Percentiles rank a stretch among this genome's conserved stretches.
phyloP scores from a whole-genome alignment of 2,888 invertebrate species.

The Sinelater perroti region DNA sequence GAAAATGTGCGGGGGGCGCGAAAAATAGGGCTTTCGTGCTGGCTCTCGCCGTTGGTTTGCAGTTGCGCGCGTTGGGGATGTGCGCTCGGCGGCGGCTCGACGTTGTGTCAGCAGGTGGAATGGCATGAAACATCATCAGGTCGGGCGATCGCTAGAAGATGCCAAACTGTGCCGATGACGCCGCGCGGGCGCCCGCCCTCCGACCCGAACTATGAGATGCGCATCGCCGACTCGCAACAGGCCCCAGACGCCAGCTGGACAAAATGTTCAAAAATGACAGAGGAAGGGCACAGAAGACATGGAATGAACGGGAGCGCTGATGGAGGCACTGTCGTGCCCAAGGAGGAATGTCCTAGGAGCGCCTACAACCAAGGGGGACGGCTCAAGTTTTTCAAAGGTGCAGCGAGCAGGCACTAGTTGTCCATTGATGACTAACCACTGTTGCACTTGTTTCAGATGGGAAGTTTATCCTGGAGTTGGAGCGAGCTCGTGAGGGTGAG shows the following conservation, averaged over 20 bases:
- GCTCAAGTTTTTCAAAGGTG: constrained; percentile 83
- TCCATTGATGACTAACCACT: no score
- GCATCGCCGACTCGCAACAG: constrained; percentile 65
- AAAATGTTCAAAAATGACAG: constrained; percentile 75
- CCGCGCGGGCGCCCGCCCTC: constrained; percentile 58
- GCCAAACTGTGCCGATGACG: constrained; percentile 63
- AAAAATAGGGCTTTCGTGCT: constrained; percentile 43
- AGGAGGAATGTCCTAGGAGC: constrained; percentile 60
- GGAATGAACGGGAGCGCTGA: constrained; percentile 76
- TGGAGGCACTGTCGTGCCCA: constrained; percentile 65
- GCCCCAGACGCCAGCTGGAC: constrained; percentile 73
- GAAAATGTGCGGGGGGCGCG: constrained; percentile 40
- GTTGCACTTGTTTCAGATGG: constrained; percentile 86
- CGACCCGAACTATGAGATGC: constrained; percentile 71
- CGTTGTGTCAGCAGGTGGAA: constrained; percentile 59
- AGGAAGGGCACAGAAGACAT: constrained; percentile 75
- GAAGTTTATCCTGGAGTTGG: constrained; percentile 87
- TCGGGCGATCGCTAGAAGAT: constrained; percentile 59
- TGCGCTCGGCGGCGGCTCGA: constrained; percentile 48
- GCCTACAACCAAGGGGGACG: constrained; percentile 71
- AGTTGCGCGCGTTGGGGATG: constrained; percentile 49
- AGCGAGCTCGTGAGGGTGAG: constrained; percentile 79
- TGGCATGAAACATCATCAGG: constrained; percentile 50
- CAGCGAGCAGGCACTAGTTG: no score
- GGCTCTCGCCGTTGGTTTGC: constrained; percentile 42